These are phyloP conservation scores for Polylopha cassiicola DNA, from an alignment of 2,888 invertebrate species.

Conservation along the genomic window DNA sequence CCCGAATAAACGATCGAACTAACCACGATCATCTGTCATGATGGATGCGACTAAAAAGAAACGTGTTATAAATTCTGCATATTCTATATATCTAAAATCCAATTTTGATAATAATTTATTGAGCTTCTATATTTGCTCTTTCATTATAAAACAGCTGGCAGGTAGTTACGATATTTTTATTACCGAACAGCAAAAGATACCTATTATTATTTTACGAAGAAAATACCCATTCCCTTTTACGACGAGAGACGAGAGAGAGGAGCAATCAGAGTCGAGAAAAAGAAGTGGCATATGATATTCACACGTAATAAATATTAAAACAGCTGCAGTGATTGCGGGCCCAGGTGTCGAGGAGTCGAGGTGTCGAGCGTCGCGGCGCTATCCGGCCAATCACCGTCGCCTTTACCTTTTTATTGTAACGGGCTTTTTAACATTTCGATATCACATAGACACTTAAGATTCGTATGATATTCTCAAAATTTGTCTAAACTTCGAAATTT, in stretches of 20 bases:
- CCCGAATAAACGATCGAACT: too few relatives aligned
- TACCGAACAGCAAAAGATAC: conserved; percentile 7
- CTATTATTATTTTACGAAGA: conserved; percentile 21
- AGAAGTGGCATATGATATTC: conserved; percentile 67
- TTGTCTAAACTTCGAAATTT: too few relatives aligned
- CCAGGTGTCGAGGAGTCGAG: conserved; percentile 70
- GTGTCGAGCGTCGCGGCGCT: conserved; percentile 31
- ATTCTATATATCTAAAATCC: neutral
- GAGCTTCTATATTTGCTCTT: conserved; percentile 10
- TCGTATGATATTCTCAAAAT: too few relatives aligned
- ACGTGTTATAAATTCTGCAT: neutral
- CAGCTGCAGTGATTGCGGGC: conserved; percentile 70
- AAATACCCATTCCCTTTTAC: conserved; percentile 25
- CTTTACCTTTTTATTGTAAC: conserved; percentile 41
- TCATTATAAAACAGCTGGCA: conserved; percentile 13
- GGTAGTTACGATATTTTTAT: conserved; percentile 17
- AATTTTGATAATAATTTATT: neutral
- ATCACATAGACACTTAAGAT: too few relatives aligned
- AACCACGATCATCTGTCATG: too few relatives aligned
- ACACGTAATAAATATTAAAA: conserved; percentile 74
- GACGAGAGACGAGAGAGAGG: conserved; percentile 37
- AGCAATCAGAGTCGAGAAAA: conserved; percentile 53
- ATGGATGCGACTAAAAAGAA: conserved; percentile 3
- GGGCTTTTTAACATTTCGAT: conserved; percentile 39
- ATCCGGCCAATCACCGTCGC: conserved; percentile 39